These are phyloP conservation scores for Vanessa tameamea DNA, from an alignment of 1,140 invertebrate species.

Conservation along the genomic window DNA sequence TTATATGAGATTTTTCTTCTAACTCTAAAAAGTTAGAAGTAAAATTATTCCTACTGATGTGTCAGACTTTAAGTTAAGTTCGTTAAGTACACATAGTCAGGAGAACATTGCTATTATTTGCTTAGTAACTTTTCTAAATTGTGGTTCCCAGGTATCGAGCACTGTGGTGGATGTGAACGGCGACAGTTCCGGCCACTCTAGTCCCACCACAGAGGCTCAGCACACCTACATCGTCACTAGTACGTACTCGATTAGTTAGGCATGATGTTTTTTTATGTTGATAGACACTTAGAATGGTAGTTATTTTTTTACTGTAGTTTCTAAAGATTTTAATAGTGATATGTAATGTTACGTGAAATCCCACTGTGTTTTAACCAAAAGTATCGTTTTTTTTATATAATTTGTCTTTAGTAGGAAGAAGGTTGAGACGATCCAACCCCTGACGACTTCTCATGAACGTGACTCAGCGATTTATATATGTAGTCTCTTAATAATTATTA, in stretches of 20 bases:
- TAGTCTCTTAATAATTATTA: slow-evolving; percentile 7
- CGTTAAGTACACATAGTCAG: no score
- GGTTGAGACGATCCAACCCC: no score
- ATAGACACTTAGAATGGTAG: background rate
- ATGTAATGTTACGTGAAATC: no score
- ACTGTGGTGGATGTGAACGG: slow-evolving; percentile 75
- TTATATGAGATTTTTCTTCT: no score
- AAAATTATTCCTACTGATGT: no score
- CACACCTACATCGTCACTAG: slow-evolving; percentile 74
- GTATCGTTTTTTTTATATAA: background rate
- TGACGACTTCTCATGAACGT: no score
- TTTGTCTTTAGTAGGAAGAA: background rate
- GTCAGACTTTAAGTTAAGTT: no score
- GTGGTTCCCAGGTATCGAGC: slow-evolving; percentile 54
- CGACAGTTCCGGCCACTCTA: slow-evolving; percentile 73
- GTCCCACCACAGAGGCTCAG: slow-evolving; percentile 62
- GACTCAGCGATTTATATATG: no score
- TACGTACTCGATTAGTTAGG: slow-evolving; percentile 23
- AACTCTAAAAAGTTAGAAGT: no score
- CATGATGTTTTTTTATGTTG: background rate
- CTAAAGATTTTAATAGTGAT: no score
- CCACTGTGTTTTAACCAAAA: background rate
- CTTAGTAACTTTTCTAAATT: background rate
- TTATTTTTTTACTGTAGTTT: background rate
- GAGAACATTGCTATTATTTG: no score